Base-by-base conservation (phyloP, 2,888 invertebrate genomes). In the Lepetodrilus schrolli region DNA sequence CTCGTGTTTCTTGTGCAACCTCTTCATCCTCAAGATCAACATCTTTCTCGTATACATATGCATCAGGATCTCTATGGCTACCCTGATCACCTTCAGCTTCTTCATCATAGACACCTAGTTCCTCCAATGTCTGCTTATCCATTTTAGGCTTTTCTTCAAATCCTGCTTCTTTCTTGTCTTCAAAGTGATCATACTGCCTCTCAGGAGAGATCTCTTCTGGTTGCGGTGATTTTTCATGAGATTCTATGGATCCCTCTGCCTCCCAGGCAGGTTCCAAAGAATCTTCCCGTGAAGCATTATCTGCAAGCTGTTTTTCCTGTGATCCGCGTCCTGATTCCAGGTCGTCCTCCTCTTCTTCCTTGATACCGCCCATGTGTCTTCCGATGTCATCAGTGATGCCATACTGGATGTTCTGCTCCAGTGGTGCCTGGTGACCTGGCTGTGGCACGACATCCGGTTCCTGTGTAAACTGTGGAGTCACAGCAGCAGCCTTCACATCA, bases 71-170 rank as follows among this genome's bases (percentile, higher is more conserved):
- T n/a, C 73, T 38, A 36, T 51, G 47, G n/a, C 70, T 69, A 20
- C 23, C 51, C 30, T 68, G 66, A 20, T 78, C 76, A 43, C 65
- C 73, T 7, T 74, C 76, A 10, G 66, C 75, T n/a, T 75, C 74
- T 30, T 86, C 87, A 66, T 82, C 82, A 78, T 82, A 80, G 26
- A 83, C 79, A n/a, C 82, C 82, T 72, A 78, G 69, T 20, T 82
- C 77, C 73, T 79, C 78, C 73, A 79, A 72, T n/a, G 68, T 21
- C 20, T 48, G 47, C 34, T 83, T 80, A 65, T 76, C 76, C 47
- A 78, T 78, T 43, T 73, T 75, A 1, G 72, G 75, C 20, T 51
- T 37, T 13, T 75, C 70, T 50, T 74, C 73, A 20, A 77, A 80
- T 69, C 79, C 74, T 30, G 77, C 79, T 72, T 76, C 78, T 17